A percentile compares a stretch with the other conserved stretches of the same genome.
These are phyloP conservation scores for Monopterus albus DNA, from an alignment of 2,113 vertebrate species.

Conservation along the genomic window DNA sequence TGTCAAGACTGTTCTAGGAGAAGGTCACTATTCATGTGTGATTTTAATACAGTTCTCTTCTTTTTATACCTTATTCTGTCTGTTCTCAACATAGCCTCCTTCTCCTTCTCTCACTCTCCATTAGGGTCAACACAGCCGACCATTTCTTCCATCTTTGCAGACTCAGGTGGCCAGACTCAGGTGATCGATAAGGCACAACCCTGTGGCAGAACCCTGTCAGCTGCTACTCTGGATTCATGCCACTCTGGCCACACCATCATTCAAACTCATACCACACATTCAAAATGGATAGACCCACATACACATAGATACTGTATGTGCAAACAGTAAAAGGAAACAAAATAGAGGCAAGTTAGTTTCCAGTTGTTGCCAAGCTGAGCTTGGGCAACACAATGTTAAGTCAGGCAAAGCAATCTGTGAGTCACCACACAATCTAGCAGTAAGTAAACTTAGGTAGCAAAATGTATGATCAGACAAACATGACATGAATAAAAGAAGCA, in stretches of 20 bases:
- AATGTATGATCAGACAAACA: too few relatives aligned
- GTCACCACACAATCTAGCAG: too few relatives aligned
- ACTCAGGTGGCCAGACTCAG: conserved; percentile 68
- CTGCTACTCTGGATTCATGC: conserved; percentile 43
- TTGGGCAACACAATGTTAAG: too few relatives aligned
- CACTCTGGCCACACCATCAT: conserved; percentile 38
- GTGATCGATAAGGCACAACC: conserved; percentile 65
- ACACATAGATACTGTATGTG: not conserved
- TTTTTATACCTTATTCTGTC: not conserved
- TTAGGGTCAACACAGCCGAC: conserved; percentile 31
- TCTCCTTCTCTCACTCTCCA: conserved; percentile 10
- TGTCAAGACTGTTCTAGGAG: too few relatives aligned
- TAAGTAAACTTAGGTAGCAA: too few relatives aligned
- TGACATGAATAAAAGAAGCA: too few relatives aligned
- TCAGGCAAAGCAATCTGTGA: too few relatives aligned
- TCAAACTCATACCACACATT: conserved; percentile 42
- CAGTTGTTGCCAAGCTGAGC: too few relatives aligned
- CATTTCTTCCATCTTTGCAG: conserved; percentile 42
- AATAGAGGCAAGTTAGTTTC: too few relatives aligned
- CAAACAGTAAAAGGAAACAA: too few relatives aligned
- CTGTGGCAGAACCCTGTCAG: conserved; percentile 56
- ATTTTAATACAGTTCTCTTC: not conserved
- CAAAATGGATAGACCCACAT: conserved; percentile 20
- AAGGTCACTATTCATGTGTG: too few relatives aligned
- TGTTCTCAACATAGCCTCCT: conserved; percentile 9